phyloP scores from a whole-genome alignment of 2,888 invertebrate species.

The Amblyjoppa proteus region DNA sequence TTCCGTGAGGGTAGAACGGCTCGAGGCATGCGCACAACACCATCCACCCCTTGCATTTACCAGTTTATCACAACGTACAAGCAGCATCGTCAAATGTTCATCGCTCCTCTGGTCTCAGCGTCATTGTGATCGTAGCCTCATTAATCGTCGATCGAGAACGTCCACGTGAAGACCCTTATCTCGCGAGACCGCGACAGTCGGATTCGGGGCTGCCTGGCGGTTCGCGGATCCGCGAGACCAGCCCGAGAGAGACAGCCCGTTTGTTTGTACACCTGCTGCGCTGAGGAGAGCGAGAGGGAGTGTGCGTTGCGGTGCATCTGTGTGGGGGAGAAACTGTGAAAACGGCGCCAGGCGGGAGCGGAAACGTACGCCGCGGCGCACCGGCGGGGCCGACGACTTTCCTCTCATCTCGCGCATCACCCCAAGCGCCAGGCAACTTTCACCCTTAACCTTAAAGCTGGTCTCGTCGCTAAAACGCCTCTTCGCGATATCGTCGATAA shows the following conservation, averaged over 20 bases:
- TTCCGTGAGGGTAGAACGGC: conserved; percentile 37
- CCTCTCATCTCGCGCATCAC: conserved; percentile 66
- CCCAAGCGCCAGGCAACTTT: conserved; percentile 55
- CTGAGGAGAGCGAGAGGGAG: conserved; percentile 41
- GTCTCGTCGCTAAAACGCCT: conserved; percentile 7
- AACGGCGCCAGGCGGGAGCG: conserved; percentile 2
- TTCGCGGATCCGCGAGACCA: background rate
- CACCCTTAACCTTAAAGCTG: conserved; percentile 64
- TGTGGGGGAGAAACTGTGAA: conserved; percentile 25
- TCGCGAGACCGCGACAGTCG: background rate
- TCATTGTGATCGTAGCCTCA: background rate
- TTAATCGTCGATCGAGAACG: background rate
- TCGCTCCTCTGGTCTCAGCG: conserved; percentile 8
- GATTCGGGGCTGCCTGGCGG: background rate
- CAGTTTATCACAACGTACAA: conserved; percentile 65
- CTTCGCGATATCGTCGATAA: conserved; percentile 1
- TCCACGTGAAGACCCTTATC: background rate
- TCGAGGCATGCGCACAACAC: conserved; percentile 54
- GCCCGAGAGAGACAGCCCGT: conserved; percentile 56
- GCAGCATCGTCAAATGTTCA: conserved; percentile 54
- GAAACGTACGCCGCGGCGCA: conserved; percentile 35
- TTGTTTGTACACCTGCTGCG: conserved; percentile 56
- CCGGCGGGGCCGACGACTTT: conserved; percentile 55
- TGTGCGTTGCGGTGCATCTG: background rate
- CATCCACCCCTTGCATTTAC: conserved; percentile 57